Evolutionary conservation across 2,113 vertebrate genomes (phyloP), one percentile per base, ranked within the genome.

Genomic region (Otus sunia): DNA sequence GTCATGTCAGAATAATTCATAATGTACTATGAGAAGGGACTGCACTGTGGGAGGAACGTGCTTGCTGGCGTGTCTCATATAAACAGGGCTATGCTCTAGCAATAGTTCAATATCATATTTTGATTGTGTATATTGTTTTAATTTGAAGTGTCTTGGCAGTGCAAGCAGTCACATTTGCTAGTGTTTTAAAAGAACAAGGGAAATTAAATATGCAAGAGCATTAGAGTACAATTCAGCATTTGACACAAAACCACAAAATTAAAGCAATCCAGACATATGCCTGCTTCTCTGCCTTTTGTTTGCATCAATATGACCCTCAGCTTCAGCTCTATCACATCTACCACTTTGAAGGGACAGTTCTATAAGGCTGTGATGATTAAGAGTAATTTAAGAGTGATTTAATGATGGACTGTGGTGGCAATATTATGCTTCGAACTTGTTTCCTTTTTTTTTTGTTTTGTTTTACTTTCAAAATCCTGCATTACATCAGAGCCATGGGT

Each of bases 141-240:
- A 96, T 96, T 96, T 94, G 49, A 30, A 52, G n/a, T 14, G 5
- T 75, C 64, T 96, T 90, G 79, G 92, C 92, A 94, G 58, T 25
- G 60, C 52, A 78, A 84, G 37, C 71, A 80, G 81, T 34, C 78
- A 79, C 92, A 92, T 96, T 97, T 94, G 75, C 73, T 96, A 73
- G 68, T 53, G 73, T 66, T 96, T 81, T 72, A 97, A 95, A 94
- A 90, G 95, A 97, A 96, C 76, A 93, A 94, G 90, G 53, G 64
- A 78, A 96, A 91, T 96, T 80, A 95, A 94, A 94, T 84, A 92
- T 96, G 74, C 90, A 85, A 94, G 32, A 94, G 63, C 77, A 73
- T 91, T 92, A 91, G 68, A 72, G 53, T 91, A 91, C 7, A 0
- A 85, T 94, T 92, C 87, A 79, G 74, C 39, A 41, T 91, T 90